Conservation (phyloP, 2,797 vertebrate species). For the Epinephelus coioides region DNA sequence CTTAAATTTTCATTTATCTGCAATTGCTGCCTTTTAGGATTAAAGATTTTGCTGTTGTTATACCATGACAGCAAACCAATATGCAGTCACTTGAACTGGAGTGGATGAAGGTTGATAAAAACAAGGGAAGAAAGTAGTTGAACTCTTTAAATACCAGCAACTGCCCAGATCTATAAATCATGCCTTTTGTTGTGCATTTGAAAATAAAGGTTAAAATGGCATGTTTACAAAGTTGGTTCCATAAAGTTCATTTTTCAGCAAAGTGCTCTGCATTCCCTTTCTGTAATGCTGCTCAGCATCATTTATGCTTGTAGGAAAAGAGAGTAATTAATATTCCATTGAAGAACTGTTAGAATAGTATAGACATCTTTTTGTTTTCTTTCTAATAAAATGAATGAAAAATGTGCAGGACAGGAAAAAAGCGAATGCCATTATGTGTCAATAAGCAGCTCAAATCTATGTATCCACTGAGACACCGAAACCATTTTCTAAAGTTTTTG, state of each 20-base stretch:
- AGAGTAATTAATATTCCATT: background rate
- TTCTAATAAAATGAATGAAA: no score
- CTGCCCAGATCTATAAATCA: background rate
- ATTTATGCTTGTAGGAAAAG: background rate
- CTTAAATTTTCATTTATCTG: background rate
- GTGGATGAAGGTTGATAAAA: background rate
- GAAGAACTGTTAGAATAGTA: background rate
- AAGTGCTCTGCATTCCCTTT: background rate
- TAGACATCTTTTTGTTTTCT: no score
- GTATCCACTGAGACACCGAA: background rate
- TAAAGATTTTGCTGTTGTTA: background rate
- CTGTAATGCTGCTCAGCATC: background rate
- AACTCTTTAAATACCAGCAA: background rate
- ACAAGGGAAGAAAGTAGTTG: background rate
- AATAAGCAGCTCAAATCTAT: no score
- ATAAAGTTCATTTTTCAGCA: slow-evolving; percentile 35
- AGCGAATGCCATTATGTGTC: no score
- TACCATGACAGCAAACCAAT: background rate
- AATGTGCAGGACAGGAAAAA: no score
- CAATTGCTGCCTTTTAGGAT: background rate
- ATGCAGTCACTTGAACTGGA: background rate
- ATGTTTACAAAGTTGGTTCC: background rate
- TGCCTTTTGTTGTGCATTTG: background rate
- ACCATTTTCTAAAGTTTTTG: background rate
- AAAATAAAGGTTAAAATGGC: background rate